Percentiles rank a stretch among this genome's conserved stretches.
phyloP scores from a whole-genome alignment of 1,140 invertebrate genomes.

The Magallana gigas region DNA sequence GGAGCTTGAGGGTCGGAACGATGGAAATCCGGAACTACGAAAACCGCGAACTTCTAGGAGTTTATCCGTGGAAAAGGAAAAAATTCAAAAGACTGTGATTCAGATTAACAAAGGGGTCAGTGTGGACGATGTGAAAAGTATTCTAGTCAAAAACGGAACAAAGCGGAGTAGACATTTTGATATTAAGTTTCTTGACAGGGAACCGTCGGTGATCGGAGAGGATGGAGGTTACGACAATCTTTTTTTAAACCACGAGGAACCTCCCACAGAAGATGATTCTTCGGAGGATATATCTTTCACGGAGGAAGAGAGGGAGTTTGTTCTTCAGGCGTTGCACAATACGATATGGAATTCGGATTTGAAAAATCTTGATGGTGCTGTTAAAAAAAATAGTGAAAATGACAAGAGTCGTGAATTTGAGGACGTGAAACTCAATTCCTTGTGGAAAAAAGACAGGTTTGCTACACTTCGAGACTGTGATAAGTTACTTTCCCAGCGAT shows the following conservation, averaged over 20 bases:
- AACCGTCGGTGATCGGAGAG: constrained; percentile 70
- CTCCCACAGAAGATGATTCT: constrained; percentile 36
- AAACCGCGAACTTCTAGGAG: neutral
- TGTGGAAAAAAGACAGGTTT: constrained; percentile 67
- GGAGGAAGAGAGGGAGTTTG: constrained; percentile 74
- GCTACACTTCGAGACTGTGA: constrained; percentile 69
- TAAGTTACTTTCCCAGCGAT: constrained; percentile 57
- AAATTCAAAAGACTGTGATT: neutral
- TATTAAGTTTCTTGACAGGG: constrained; percentile 64
- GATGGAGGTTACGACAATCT: constrained; percentile 74
- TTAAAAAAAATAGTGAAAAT: neutral
- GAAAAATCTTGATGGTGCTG: constrained; percentile 64
- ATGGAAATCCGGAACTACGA: constrained; percentile 41
- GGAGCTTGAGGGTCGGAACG: neutral
- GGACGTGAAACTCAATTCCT: constrained; percentile 65
- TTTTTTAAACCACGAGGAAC: constrained; percentile 58
- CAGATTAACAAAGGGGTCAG: neutral
- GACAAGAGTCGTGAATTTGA: constrained; percentile 71
- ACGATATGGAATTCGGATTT: constrained; percentile 73
- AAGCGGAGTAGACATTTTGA: constrained; percentile 33
- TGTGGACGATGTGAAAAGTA: neutral
- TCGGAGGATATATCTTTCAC: constrained; percentile 66
- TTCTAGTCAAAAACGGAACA: constrained; percentile 37
- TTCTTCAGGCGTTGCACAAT: constrained; percentile 73
- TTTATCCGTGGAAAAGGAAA: constrained; percentile 33